Evolutionary conservation across 2,113 vertebrate genomes (phyloP).

Genomic region (Rostratula benghalensis): DNA sequence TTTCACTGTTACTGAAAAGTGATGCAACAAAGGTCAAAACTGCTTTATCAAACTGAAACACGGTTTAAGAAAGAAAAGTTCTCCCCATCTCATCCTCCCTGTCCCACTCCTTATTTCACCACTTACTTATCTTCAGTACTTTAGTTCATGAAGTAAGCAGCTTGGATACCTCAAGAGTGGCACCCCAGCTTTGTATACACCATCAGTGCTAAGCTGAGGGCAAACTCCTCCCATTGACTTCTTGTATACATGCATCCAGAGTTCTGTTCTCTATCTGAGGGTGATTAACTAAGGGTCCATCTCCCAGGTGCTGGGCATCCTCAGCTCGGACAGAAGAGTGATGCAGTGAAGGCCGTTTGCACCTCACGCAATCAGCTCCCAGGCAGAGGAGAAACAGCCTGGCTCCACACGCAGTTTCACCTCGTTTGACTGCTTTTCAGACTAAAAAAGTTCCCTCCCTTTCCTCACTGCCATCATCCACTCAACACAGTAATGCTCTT

Average conservation of each 20-base stretch:
- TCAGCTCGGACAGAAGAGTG: background rate
- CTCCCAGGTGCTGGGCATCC: background rate
- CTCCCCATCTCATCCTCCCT: background rate
- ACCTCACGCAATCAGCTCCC: background rate
- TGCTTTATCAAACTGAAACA: background rate
- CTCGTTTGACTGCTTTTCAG: background rate
- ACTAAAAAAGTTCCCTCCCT: background rate
- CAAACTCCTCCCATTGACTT: background rate
- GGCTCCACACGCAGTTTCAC: background rate
- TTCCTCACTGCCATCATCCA: background rate
- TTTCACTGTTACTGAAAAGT: background rate
- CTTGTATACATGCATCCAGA: fast-evolving
- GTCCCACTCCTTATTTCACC: background rate
- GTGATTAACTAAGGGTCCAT: background rate
- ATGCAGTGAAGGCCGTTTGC: background rate
- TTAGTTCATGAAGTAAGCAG: background rate
- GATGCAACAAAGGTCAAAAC: background rate
- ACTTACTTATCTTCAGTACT: background rate
- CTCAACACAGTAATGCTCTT: background rate
- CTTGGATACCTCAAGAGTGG: background rate
- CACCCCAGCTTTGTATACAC: background rate
- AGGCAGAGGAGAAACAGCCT: background rate
- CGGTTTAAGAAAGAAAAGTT: background rate
- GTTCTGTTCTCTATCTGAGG: background rate
- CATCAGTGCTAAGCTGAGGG: background rate